Conservation (phyloP, 2,888 invertebrate genomes). For the Andricus curvator region DNA sequence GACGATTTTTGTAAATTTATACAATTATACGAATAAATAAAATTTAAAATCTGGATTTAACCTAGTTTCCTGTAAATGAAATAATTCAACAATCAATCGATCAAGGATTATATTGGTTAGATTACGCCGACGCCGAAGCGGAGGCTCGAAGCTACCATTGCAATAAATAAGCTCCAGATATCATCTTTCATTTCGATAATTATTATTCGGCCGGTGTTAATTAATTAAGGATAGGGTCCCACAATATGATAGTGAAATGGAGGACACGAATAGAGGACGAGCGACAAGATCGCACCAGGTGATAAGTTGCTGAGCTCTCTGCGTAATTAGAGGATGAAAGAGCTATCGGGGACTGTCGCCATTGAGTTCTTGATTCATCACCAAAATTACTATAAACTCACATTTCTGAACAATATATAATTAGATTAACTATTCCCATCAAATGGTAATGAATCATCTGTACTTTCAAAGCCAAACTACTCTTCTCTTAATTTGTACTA, state of each 20-base stretch:
- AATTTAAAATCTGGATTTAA: not conserved
- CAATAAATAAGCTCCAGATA: slow-evolving; percentile 74
- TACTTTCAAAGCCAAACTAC: no score
- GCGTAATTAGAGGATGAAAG: slow-evolving; percentile 74
- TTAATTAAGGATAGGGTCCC: slow-evolving; percentile 72
- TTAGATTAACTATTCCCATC: not conserved
- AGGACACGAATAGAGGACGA: slow-evolving; percentile 55
- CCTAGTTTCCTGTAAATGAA: slow-evolving; percentile 45
- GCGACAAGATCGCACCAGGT: slow-evolving; percentile 65
- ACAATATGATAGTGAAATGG: slow-evolving; percentile 53
- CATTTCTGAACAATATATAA: not conserved
- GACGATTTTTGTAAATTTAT: no score
- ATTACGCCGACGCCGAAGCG: slow-evolving; percentile 62
- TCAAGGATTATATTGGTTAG: slow-evolving; percentile 62
- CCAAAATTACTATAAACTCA: not conserved
- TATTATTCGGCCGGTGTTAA: slow-evolving; percentile 75
- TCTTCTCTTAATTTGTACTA: no score
- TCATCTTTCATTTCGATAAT: slow-evolving; percentile 76
- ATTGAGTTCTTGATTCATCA: not conserved
- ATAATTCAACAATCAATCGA: slow-evolving; percentile 72
- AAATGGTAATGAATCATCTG: no score
- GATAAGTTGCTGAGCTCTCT: slow-evolving; percentile 71
- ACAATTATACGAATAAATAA: not conserved
- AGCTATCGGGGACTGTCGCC: slow-evolving; percentile 61
- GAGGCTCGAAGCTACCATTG: slow-evolving; percentile 58